A percentile compares a stretch with the other conserved stretches of the same genome.
Evolutionary conservation across 2,113 vertebrate genomes (phyloP).

Genomic region (Ceratotherium simum): DNA sequence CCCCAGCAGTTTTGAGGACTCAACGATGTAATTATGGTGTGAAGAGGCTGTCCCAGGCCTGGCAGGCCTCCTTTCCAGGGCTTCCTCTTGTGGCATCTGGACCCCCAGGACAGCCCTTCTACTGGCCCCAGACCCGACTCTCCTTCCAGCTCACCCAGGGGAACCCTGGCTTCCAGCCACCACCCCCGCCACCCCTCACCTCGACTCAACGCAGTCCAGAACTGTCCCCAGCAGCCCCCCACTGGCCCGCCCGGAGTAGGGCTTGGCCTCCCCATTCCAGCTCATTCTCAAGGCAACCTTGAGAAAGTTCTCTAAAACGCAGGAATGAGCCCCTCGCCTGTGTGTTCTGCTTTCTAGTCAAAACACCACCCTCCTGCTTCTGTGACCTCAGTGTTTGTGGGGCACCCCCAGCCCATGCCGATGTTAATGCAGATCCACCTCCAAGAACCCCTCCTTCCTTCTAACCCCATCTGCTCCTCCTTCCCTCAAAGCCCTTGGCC

Average conservation of each 20-base stretch:
- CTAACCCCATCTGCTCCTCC: fast-evolving
- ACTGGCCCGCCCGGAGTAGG: fast-evolving
- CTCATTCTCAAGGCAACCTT: not conserved
- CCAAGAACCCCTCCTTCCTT: no score
- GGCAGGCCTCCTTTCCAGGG: not conserved
- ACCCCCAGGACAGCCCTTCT: fast-evolving
- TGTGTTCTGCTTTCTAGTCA: not conserved
- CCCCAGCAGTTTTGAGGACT: fast-evolving
- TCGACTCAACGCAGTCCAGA: fast-evolving
- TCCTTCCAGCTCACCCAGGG: not conserved
- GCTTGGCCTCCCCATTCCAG: fast-evolving
- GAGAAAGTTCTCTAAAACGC: not conserved
- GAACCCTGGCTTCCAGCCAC: fast-evolving
- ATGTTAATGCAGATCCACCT: fast-evolving
- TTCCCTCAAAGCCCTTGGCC: not conserved
- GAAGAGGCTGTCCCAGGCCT: not conserved
- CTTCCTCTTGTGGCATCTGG: fast-evolving
- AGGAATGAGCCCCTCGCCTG: not conserved
- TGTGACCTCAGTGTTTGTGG: not conserved
- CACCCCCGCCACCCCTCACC: fast-evolving
- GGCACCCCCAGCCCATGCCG: fast-evolving
- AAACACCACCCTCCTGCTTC: not conserved
- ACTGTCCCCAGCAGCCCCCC: fast-evolving
- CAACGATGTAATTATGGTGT: fast-evolving
- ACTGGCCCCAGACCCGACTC: no score